phyloP scores from a whole-genome alignment of 1,140 invertebrate genomes.

The Amphibalanus amphitrite region DNA sequence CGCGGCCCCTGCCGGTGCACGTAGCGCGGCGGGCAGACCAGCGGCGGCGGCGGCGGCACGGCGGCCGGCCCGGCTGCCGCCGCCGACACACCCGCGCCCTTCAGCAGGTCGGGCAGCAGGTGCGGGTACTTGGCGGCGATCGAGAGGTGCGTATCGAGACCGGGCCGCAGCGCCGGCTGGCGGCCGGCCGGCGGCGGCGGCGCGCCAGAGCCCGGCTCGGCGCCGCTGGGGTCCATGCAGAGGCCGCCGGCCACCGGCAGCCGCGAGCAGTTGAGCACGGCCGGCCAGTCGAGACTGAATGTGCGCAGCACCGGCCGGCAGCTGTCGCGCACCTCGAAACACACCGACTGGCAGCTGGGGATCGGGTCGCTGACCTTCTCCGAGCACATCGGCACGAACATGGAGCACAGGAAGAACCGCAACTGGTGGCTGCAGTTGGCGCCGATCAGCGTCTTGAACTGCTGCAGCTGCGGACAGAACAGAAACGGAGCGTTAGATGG shows the following conservation, averaged over 20 bases:
- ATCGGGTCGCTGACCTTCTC: constrained; percentile 16
- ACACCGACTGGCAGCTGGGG: constrained; percentile 38
- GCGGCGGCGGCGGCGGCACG: constrained; percentile 14
- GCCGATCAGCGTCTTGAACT: constrained; percentile 32
- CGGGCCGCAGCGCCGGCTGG: too few relatives aligned
- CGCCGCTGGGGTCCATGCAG: constrained; percentile 14
- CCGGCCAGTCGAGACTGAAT: constrained; percentile 30
- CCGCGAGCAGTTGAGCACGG: constrained; percentile 26
- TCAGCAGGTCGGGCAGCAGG: background rate
- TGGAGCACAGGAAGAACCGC: constrained; percentile 31
- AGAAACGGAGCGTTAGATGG: background rate
- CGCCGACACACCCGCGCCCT: too few relatives aligned
- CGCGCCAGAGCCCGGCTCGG: background rate
- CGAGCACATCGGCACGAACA: constrained; percentile 32
- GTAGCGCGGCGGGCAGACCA: constrained; percentile 30
- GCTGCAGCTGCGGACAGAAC: constrained; percentile 32
- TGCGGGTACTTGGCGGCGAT: background rate
- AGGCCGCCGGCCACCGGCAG: constrained; percentile 32
- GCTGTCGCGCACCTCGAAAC: constrained; percentile 28
- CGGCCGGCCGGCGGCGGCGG: too few relatives aligned
- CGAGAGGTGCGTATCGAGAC: background rate
- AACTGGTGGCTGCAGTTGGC: constrained; percentile 30
- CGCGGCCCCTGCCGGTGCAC: constrained; percentile 45
- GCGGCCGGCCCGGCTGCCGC: background rate
- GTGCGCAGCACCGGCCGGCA: constrained; percentile 27